Evolutionary conservation across 2,113 vertebrate genomes (phyloP), one percentile per base, ranked within the genome.

Genomic region (Guaruba guarouba): DNA sequence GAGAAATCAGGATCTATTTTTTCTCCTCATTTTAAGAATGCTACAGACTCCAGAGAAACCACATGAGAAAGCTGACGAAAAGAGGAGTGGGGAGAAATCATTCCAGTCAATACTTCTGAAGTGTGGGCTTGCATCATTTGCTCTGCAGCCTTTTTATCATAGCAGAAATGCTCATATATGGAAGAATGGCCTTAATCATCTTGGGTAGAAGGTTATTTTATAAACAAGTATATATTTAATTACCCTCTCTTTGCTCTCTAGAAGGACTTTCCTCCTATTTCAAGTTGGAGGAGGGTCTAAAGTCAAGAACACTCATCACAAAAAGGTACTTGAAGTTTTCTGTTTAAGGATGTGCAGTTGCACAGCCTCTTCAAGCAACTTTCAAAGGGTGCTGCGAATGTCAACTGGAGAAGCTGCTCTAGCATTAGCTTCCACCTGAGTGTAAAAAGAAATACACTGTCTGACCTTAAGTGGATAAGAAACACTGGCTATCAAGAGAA

Each of bases 321-420:
- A 71, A 81, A 90, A 93, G 44, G 48, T 80, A 68, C 83, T 94
- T 62, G 57, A 79, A 75, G 25, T 61, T 86, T 88, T 82, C 73
- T 84, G 12, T 64, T 80, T 61, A 78, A 81, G 76, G 88, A 83
- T 5, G 11, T 37, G 77, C 63, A 12, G 19, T 82, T 51, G 33
- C 75, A 61, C 9, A 75, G 31, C 23, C 86, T 84, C 64, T 92
- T 55, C 1, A 18, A 83, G 33, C 49, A 75, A 35, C 68, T 78
- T 90, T 85, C 93, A 96, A 85, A 31, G 88, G 94, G 74, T 46
- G 71, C 90, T 1, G 22, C 73, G 96, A 83, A 71, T 89, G 67
- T 90, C 90, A 59, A 35, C 41, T 54, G 0, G 1, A 78, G 88
- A 83, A 84, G 71, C 78, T 83, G 51, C 71, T 43, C 90, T 61